Evolutionary conservation across 2,888 invertebrate genomes (phyloP), one percentile per base, ranked within the genome.

Genomic region (Oscheius onirici): DNA sequence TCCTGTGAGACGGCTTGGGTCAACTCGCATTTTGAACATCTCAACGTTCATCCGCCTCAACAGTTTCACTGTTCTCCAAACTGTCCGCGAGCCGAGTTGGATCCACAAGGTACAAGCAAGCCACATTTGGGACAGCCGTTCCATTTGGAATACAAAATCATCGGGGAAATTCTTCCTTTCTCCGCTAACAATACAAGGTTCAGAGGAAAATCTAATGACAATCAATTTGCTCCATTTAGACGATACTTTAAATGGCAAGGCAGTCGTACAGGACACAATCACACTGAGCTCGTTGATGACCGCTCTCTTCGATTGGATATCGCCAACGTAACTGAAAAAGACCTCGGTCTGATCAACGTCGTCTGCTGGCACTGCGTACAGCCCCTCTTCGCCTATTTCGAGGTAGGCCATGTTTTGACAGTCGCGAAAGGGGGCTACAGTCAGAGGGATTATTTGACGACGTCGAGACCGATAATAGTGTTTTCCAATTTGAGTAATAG

Each of bases 281-380:
- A 71, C 49, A 34, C 49, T 40, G 79, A 79, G 44, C 17, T 22
- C 8, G 63, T 79, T 15, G 28, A 34, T 10, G 22, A 51, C 11
- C 24, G 49, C 1, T 52, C 49, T 24, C 65, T 80, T 28, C 67
- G 55, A 20, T 49, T 84, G 43, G 51, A 69, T 13, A 73, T 83
- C 22, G 46, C 65, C 24, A 71, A 73, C 24, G 67, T 81, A 22
- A 66, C 73, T 15, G 46, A 73, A 22, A 63, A 73, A n/a, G 83
- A 83, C 57, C 67, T 84, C 17, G 85, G 85, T 1, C 44, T 73
- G 15, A 76, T 85, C 63, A 75, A 70, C 15, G 76, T 83, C 49
- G 61, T 68, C 15, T 85, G 85, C 71, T 83, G 81, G 78, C 81
- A 81, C 43, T 85, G 85, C 67, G 67, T 63, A 15, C 69, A 60